Conservation (phyloP, 2,113 vertebrate species). For the Talpa occidentalis region DNA sequence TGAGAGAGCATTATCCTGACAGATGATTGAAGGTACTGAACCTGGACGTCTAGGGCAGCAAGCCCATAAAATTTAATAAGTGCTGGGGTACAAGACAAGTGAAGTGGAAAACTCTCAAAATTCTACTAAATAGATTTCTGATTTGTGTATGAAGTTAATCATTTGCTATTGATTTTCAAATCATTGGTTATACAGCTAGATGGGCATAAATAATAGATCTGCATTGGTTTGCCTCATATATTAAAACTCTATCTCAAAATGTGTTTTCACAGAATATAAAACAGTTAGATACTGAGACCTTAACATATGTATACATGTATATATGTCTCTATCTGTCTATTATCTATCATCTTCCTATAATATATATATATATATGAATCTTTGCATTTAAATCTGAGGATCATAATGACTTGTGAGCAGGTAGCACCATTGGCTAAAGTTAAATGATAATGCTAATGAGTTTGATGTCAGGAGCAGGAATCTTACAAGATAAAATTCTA, state of each 20-base stretch:
- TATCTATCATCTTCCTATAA: no score
- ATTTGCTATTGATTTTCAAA: conserved; percentile 68
- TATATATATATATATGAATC: background rate
- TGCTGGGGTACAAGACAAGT: background rate
- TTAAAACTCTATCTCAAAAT: conserved; percentile 60
- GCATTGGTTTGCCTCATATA: conserved; percentile 1
- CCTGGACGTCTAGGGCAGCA: conserved; percentile 6
- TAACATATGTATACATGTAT: no score
- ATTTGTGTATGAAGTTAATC: conserved; percentile 53
- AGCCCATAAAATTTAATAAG: conserved; percentile 47
- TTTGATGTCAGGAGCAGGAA: background rate
- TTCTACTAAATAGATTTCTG: conserved; percentile 35
- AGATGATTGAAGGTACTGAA: conserved; percentile 24
- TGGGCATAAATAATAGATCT: conserved; percentile 63
- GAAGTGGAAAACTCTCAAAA: conserved; percentile 57
- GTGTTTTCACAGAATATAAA: conserved; percentile 21
- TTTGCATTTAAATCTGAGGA: conserved; percentile 7
- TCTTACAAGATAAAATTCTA: conserved; percentile 34
- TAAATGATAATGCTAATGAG: background rate
- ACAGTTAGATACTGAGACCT: background rate
- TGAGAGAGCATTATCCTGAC: background rate
- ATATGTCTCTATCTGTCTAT: background rate
- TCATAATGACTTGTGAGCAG: background rate
- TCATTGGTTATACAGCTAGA: conserved; percentile 18
- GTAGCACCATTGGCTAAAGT: background rate